Conservation (phyloP, 2,797 vertebrate genomes). For the Potorous gilbertii region DNA sequence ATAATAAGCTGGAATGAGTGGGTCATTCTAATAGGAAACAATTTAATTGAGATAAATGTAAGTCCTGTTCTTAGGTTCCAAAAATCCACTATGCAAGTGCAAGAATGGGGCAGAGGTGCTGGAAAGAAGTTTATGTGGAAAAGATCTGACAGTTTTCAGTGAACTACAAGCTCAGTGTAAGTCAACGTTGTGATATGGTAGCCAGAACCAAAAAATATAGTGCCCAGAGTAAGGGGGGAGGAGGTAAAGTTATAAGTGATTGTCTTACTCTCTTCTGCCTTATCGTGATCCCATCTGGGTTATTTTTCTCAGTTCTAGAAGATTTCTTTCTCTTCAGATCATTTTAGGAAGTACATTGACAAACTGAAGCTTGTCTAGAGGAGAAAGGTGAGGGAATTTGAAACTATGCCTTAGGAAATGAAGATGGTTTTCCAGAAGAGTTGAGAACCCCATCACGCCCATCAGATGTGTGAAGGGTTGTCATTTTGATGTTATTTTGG, state of each 20-base stretch:
- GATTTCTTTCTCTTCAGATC: not conserved
- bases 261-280: not conserved
- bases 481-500: not conserved
- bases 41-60: not conserved
- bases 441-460: not conserved
- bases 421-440: not conserved
- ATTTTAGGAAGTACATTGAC: not conserved
- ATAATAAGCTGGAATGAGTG: not conserved
- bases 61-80: not conserved
- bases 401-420: not conserved
- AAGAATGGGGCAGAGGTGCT: not conserved
- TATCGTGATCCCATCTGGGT: not conserved
- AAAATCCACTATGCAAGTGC: not conserved
- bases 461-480: not conserved
- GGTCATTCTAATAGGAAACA: not conserved
- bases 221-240: not conserved
- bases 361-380: not conserved
- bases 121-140: not conserved
- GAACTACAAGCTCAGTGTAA: not conserved
- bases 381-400: not conserved
- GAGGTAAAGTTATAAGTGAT: not conserved
- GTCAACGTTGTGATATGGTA: not conserved
- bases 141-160: not conserved
- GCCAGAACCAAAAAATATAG: not conserved
- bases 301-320: not conserved